phyloP scores from a whole-genome alignment of 2,797 vertebrate species.

The Pipistrellus pipistrellus region DNA sequence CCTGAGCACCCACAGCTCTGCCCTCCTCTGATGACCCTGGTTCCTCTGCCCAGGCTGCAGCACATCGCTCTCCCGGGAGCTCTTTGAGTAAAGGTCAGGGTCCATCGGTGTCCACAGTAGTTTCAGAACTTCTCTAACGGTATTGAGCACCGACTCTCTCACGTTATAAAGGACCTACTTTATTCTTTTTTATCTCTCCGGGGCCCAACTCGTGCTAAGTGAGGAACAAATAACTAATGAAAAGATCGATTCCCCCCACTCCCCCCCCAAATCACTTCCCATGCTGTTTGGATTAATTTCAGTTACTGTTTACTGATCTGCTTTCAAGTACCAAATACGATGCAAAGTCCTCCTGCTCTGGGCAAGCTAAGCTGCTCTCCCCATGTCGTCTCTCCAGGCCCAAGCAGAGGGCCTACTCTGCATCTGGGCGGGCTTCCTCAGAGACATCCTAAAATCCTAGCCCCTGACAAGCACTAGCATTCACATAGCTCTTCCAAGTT shows the following conservation, averaged over 20 bases:
- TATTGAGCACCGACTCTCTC: background rate
- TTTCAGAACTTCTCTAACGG: background rate
- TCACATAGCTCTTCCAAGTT: background rate
- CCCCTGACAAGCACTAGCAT: background rate
- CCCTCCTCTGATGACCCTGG: background rate
- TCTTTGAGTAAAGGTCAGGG: background rate
- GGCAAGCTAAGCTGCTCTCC: background rate
- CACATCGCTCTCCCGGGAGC: background rate
- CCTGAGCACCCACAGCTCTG: background rate
- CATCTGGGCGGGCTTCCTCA: background rate
- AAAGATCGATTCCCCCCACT: slow-evolving; percentile 29
- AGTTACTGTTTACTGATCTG: slow-evolving; percentile 30
- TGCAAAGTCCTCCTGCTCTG: background rate
- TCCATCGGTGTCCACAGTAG: slow-evolving; percentile 5
- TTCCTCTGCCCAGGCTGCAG: background rate
- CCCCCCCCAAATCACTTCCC: background rate
- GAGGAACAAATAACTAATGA: slow-evolving; percentile 57
- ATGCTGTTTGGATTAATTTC: slow-evolving; percentile 32
- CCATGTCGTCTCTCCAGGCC: background rate
- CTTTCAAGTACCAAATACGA: slow-evolving; percentile 6
- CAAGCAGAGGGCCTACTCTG: background rate
- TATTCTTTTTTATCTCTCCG: background rate
- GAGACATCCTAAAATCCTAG: background rate
- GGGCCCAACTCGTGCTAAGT: background rate
- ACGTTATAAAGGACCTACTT: slow-evolving; percentile 5